phyloP scores from a whole-genome alignment of 2,888 invertebrate species.

The Harpagoxenus sublaevis region DNA sequence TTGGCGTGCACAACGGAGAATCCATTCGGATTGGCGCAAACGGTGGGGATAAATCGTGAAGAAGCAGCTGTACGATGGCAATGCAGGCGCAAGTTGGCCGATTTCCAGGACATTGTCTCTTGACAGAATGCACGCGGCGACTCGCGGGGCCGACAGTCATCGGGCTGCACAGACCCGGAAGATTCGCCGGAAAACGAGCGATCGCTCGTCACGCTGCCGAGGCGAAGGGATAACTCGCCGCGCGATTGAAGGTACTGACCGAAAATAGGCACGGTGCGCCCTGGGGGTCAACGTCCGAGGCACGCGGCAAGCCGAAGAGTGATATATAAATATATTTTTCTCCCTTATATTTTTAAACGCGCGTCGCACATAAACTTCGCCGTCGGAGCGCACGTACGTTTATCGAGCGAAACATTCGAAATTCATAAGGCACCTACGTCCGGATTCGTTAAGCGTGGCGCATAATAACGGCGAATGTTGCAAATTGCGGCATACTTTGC shows the following conservation, averaged over 20 bases:
- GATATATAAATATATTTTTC: slow-evolving; percentile 28
- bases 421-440: slow-evolving; percentile 17
- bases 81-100: slow-evolving; percentile 66
- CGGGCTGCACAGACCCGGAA: slow-evolving; percentile 27
- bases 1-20: slow-evolving; percentile 44
- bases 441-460: slow-evolving; percentile 13
- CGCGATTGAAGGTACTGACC: slow-evolving; percentile 56
- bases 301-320: neutral
- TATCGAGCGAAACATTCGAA: slow-evolving; percentile 30
- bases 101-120: slow-evolving; percentile 76
- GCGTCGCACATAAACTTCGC: slow-evolving; percentile 57
- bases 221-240: slow-evolving; percentile 14
- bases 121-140: slow-evolving; percentile 35
- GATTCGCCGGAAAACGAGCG: slow-evolving; percentile 51
- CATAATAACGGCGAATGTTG: slow-evolving; percentile 31
- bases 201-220: neutral
- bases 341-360: slow-evolving; percentile 60
- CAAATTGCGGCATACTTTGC: slow-evolving; percentile 18
- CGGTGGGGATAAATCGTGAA: slow-evolving; percentile 38
- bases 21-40: slow-evolving; percentile 10
- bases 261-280: slow-evolving; percentile 42
- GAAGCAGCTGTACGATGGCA: slow-evolving; percentile 49
- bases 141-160: neutral
- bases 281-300: slow-evolving; percentile 66
- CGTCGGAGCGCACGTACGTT: slow-evolving; percentile 3